Conservation (phyloP, 2,797 vertebrate species). For the Tragopan temminckii region DNA sequence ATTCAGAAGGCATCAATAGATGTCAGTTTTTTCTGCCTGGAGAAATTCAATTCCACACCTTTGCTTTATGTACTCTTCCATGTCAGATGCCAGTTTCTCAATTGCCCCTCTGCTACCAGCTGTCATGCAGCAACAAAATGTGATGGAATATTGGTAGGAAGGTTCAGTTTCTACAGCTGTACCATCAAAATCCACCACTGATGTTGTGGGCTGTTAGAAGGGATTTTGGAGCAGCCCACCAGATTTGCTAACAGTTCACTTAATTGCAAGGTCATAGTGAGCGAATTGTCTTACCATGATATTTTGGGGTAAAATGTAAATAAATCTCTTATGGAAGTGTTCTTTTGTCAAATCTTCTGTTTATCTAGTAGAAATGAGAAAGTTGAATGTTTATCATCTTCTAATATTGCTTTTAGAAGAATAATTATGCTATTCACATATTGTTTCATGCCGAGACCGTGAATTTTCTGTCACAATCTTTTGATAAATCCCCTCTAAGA, state of each 20-base stretch:
- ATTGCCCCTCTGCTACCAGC: neutral
- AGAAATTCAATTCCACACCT: neutral
- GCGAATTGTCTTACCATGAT: neutral
- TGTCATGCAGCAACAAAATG: neutral
- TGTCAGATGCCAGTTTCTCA: neutral
- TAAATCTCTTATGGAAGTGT: neutral
- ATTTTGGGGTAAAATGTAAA: neutral
- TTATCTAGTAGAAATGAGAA: neutral
- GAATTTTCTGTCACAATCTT: neutral
- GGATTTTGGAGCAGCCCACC: neutral
- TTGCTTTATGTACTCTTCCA: neutral
- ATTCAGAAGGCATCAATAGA: neutral
- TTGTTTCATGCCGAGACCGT: neutral
- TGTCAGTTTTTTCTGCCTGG: neutral
- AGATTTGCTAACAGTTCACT: neutral
- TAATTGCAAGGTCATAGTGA: neutral
- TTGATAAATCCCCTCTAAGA: neutral
- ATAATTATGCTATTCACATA: neutral
- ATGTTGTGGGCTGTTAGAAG: neutral
- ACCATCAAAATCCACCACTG: neutral
- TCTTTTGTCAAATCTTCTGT: neutral
- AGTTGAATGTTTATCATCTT: neutral
- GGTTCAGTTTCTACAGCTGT: neutral
- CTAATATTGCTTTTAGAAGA: neutral
- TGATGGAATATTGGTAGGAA: neutral